A percentile compares a stretch with the other conserved stretches of the same genome.
These are phyloP conservation scores for Pipistrellus nathusii DNA, from an alignment of 2,797 vertebrate genomes.

Conservation along the genomic window DNA sequence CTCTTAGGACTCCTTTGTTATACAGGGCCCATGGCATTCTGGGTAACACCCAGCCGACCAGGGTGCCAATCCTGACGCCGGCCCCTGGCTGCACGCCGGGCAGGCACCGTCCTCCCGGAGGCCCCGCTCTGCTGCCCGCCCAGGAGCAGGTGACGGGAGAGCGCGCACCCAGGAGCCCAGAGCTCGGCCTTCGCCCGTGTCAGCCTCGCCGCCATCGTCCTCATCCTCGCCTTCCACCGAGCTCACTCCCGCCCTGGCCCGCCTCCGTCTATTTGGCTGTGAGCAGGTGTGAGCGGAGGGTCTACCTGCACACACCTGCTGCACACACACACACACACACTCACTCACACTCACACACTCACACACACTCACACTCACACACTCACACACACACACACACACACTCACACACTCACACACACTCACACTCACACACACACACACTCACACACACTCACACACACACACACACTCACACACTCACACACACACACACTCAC, in stretches of 20 bases:
- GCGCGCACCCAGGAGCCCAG: rapidly evolving
- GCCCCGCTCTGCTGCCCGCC: not conserved
- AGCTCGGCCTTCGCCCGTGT: rapidly evolving
- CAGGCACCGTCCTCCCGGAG: not conserved
- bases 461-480: too few species aligned
- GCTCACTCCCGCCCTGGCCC: not conserved
- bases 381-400: too few species aligned
- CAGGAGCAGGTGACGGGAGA: not conserved
- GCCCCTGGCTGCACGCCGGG: not conserved
- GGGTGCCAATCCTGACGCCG: not conserved
- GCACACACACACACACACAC: rapidly evolving
- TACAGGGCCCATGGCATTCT: not conserved
- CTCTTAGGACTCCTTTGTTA: not conserved
- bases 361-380: too few species aligned
- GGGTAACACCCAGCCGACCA: not conserved
- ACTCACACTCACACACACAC: too few species aligned
- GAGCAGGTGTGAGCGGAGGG: not conserved
- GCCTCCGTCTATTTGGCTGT: not conserved
- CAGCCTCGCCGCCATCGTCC: rapidly evolving
- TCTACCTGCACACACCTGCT: not conserved
- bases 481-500: too few species aligned
- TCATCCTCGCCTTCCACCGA: not conserved
- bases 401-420: too few species aligned
- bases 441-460: too few species aligned
- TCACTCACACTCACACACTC: too few species aligned